Base-by-base conservation (phyloP, 1,140 invertebrate genomes). In the Apis mellifera region DNA sequence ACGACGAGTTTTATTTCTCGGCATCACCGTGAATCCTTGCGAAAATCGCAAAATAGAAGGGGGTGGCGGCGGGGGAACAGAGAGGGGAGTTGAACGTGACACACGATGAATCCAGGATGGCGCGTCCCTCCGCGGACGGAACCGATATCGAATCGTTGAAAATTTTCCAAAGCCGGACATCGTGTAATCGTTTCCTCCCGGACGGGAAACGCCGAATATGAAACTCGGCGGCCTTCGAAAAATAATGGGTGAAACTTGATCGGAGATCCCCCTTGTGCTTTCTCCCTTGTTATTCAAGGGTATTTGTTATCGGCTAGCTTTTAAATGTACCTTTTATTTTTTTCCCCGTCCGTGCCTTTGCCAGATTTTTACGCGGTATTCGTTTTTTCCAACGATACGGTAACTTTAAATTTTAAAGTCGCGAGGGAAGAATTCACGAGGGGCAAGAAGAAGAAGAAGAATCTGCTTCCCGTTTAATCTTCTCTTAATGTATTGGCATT, bases 1-100 rank as follows among this genome's bases (percentile, higher is more conserved):
- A 79, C 52, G 74, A 87, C 52, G 74, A 87, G 50, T 82, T 87
- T 86, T 87, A 86, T 81, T 76, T 87, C 78, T 57, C 74, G 57
- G 79, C 69, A 71, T 60, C 60, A 74, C 32, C 65, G 77, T 60
- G 74, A 84, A 55, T 78, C 66, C 74, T 86, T 86, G 65, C 65
- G 64, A 77, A 69, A 84, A 86, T 86, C 62, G 12, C 72, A 86
- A 86, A 86, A 78, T 74, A 69, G 62, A 72, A 84, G 60, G 32
- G 21, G 59, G 32, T 19, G 68, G n/a, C n/a, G n/a, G n/a, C n/a
- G n/a, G n/a, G n/a, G n/a, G n/a, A n/a, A n/a, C n/a, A n/a, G 32
- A 42, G 32, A 4, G 21, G 54, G 32, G 26, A 64, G 78, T 82
- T 69, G 68, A 78, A 82, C 42, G 84, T 75, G 81, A 78, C 75